A percentile compares a stretch with the other conserved stretches of the same genome.
Conservation (phyloP, 1,140 invertebrate species). For the Schmidtea mediterranea region DNA sequence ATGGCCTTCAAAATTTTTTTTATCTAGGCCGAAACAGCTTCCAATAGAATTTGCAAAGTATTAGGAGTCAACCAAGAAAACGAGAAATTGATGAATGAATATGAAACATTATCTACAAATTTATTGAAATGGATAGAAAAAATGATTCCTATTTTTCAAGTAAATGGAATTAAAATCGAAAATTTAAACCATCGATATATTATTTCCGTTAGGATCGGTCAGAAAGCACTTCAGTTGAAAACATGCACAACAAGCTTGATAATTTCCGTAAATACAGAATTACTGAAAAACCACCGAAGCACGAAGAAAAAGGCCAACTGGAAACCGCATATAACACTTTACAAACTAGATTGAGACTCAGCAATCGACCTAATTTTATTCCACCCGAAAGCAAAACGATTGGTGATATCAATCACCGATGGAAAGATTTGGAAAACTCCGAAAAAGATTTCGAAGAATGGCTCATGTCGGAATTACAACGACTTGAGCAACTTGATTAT, state of each 20-base stretch:
- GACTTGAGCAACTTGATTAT: conserved; percentile 77
- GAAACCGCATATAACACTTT: conserved; percentile 97
- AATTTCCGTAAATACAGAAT: conserved; percentile 91
- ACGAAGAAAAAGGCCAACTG: conserved; percentile 86
- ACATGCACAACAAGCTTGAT: conserved; percentile 83
- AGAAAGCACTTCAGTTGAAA: conserved; percentile 67
- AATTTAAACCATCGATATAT: neutral
- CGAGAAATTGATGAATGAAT: conserved; percentile 96
- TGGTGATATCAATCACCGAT: conserved; percentile 85
- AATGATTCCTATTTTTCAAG: conserved; percentile 64
- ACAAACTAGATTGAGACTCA: conserved; percentile 70
- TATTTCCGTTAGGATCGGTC: neutral
- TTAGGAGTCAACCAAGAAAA: conserved; percentile 98
- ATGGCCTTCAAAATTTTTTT: too few species aligned
- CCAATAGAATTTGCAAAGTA: conserved; percentile 96
- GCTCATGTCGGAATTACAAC: conserved; percentile 84
- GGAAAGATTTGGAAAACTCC: conserved; percentile 77
- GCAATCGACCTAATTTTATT: conserved; percentile 87
- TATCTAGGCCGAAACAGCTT: conserved; percentile 69
- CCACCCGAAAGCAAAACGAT: conserved; percentile 96
- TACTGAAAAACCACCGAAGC: conserved; percentile 88
- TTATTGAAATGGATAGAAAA: conserved; percentile 84
- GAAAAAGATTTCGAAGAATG: conserved; percentile 87
- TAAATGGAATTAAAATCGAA: neutral
- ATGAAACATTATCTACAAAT: conserved; percentile 51